Conservation (phyloP, 2,797 vertebrate species). For the Manis pentadactyla region DNA sequence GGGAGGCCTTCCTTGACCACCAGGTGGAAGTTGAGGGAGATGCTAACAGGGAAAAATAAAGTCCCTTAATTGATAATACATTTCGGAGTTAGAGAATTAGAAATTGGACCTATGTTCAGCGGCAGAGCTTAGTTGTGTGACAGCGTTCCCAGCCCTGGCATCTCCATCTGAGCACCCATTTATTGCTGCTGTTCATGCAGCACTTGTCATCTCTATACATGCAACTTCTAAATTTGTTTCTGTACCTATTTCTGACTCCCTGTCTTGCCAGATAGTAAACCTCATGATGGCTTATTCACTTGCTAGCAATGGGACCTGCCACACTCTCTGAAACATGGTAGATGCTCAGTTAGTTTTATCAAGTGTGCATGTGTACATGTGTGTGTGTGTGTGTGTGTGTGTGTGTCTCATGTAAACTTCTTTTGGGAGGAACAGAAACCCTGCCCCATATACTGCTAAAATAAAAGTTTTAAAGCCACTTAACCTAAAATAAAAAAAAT, state of each 20-base stretch:
- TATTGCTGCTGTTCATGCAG: neutral
- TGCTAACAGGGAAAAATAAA: neutral
- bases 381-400: neutral
- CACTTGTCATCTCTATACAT: neutral
- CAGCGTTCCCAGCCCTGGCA: too few species aligned
- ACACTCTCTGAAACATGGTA: neutral
- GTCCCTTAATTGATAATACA: neutral
- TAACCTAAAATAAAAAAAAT: neutral
- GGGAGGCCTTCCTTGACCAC: neutral
- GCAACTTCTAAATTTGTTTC: neutral
- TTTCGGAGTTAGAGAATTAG: neutral
- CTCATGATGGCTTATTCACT: neutral
- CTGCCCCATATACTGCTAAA: neutral
- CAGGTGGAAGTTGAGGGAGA: neutral
- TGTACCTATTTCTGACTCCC: neutral
- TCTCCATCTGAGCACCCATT: neutral
- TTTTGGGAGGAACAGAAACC: neutral
- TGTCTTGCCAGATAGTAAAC: neutral
- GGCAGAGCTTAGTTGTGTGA: too few species aligned
- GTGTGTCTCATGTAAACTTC: neutral
- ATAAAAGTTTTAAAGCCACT: neutral
- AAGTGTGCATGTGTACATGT: neutral
- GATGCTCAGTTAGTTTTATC: neutral
- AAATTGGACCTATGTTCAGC: neutral
- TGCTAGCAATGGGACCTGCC: neutral